phyloP scores from a whole-genome alignment of 2,888 invertebrate species.

The Resseliella maxima region DNA sequence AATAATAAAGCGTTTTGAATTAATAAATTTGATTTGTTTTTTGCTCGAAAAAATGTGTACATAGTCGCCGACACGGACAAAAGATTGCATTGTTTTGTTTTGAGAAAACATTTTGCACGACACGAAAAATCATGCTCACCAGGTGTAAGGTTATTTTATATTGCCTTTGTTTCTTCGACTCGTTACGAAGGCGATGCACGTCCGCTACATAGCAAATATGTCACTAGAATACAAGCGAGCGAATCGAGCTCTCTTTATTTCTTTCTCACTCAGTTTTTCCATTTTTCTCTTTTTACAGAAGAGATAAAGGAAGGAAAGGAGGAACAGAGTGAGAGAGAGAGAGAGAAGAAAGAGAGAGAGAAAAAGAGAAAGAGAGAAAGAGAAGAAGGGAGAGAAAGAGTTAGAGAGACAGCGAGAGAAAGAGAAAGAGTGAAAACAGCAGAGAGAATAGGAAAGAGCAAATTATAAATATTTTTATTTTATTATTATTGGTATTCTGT shows the following conservation, averaged over 20 bases:
- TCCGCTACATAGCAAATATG: neutral
- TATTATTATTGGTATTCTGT: constrained; percentile 44
- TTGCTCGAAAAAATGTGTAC: neutral
- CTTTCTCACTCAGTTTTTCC: too few relatives aligned
- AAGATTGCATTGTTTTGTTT: constrained; percentile 10
- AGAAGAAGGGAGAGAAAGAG: too few relatives aligned
- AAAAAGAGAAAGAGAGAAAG: too few relatives aligned
- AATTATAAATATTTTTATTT: constrained; percentile 48
- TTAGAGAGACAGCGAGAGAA: neutral
- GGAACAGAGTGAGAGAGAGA: neutral
- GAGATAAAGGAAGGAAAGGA: neutral
- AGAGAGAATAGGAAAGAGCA: neutral
- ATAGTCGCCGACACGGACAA: constrained; percentile 21
- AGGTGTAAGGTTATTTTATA: constrained; percentile 45
- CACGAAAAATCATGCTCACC: constrained; percentile 31
- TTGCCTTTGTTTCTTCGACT: neutral
- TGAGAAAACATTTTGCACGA: neutral
- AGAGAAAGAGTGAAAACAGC: too few relatives aligned
- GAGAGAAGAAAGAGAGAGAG: neutral
- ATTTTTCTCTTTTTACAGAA: neutral
- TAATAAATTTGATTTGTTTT: neutral
- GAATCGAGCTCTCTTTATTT: too few relatives aligned
- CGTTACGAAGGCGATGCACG: constrained; percentile 34
- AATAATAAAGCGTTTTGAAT: constrained; percentile 37
- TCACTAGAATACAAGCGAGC: neutral